Percentiles rank a stretch among this genome's conserved stretches.
Evolutionary conservation across 2,888 invertebrate genomes (phyloP).

Genomic region (Drosophila antonietae): DNA sequence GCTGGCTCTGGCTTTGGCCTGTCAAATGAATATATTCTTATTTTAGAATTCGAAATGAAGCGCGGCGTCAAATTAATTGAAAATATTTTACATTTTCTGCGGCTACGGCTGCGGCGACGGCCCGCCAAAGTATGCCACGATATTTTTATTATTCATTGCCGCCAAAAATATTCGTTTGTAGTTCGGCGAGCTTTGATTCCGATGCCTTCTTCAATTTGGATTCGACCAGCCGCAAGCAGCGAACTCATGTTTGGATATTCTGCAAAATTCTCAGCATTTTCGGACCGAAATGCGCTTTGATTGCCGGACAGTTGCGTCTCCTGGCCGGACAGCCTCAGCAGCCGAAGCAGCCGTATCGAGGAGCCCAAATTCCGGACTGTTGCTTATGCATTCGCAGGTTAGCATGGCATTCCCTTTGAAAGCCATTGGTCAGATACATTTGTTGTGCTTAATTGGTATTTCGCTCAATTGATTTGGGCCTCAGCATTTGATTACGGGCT

Average conservation of each 20-base stretch:
- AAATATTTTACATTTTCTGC: conserved; percentile 74
- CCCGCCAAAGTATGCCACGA: conserved; percentile 48
- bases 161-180: conserved; percentile 50
- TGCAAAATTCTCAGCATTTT: conserved; percentile 61
- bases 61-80: conserved; percentile 69
- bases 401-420: conserved; percentile 5
- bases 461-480: conserved; percentile 50
- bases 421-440: conserved; percentile 32
- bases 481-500: conserved; percentile 20
- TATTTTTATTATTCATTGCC: conserved; percentile 27
- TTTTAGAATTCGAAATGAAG: conserved; percentile 65
- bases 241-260: conserved; percentile 31
- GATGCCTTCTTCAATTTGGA: conserved; percentile 33
- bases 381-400: conserved; percentile 24
- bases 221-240: conserved; percentile 49
- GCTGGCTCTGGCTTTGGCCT: not conserved
- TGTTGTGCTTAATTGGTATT: conserved; percentile 71
- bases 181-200: conserved; percentile 48
- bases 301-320: conserved; percentile 32
- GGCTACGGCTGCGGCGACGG: conserved; percentile 4
- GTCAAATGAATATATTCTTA: conserved; percentile 70
- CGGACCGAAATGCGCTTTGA: conserved; percentile 32
- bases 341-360: not conserved
- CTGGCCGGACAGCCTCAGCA: conserved; percentile 9
- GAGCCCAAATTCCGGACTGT: conserved; percentile 28